Conservation (phyloP, 2,888 invertebrate genomes). For the Zygaena filipendulae region DNA sequence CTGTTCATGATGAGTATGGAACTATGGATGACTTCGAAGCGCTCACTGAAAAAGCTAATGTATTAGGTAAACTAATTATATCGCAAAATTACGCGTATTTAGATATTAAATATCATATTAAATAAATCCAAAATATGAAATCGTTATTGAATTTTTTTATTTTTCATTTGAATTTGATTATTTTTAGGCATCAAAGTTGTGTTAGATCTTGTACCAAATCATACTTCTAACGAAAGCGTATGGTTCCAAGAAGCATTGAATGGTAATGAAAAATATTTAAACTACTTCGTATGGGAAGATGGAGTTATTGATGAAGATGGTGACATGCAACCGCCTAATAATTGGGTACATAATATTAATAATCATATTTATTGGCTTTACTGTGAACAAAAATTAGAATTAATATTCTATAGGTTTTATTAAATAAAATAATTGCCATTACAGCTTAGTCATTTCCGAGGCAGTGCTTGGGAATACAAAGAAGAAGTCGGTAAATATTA, state of each 20-base stretch:
- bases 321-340: conserved; percentile 72
- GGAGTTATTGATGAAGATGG: conserved; percentile 54
- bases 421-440: conserved; percentile 15
- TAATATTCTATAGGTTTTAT: conserved; percentile 5
- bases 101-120: neutral
- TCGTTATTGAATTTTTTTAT: neutral
- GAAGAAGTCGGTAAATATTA: conserved; percentile 74
- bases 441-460: conserved; percentile 68
- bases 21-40: conserved; percentile 76
- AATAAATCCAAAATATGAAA: neutral
- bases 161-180: neutral
- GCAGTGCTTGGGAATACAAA: conserved; percentile 80
- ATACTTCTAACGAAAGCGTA: conserved; percentile 80
- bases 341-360: conserved; percentile 66
- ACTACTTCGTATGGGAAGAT: conserved; percentile 81
- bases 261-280: conserved; percentile 69
- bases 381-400: conserved; percentile 1
- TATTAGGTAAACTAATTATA: conserved; percentile 40
- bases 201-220: conserved; percentile 78
- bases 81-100: neutral
- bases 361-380: conserved; percentile 12
- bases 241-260: conserved; percentile 85
- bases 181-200: conserved; percentile 64
- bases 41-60: conserved; percentile 57
- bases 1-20: conserved; percentile 77